These are phyloP conservation scores for Hydropsyche betteni DNA, from an alignment of 2,888 invertebrate genomes.

Conservation along the genomic window DNA sequence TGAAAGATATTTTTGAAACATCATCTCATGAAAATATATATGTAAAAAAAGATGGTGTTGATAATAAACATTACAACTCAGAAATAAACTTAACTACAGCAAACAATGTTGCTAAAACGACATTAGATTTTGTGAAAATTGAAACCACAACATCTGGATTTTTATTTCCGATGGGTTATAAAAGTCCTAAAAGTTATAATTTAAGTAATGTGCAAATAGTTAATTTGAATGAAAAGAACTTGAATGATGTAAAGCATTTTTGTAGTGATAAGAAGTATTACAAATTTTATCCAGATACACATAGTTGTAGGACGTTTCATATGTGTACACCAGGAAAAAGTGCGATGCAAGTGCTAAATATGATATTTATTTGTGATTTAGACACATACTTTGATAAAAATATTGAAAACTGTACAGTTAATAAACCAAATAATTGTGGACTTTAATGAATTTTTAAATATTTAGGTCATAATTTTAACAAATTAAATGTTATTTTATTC, in stretches of 20 bases:
- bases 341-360: constrained; percentile 66
- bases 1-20: constrained; percentile 9
- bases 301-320: constrained; percentile 69
- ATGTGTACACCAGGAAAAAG: constrained; percentile 70
- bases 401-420: constrained; percentile 63
- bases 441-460: constrained; percentile 11
- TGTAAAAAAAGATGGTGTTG: too few relatives aligned
- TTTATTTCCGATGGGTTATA: constrained; percentile 40
- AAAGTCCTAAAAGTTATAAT: constrained; percentile 42
- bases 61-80: too few relatives aligned
- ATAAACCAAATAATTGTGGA: constrained; percentile 55
- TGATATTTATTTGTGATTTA: constrained; percentile 69
- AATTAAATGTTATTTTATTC: too few relatives aligned
- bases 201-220: constrained; percentile 50
- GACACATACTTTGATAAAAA: constrained; percentile 66
- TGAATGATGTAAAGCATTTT: constrained; percentile 60
- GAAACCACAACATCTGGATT: constrained; percentile 50
- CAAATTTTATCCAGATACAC: constrained; percentile 67
- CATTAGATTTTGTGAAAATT: constrained; percentile 47
- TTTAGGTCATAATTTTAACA: too few relatives aligned
- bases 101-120: constrained; percentile 48
- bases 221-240: constrained; percentile 50
- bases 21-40: too few relatives aligned
- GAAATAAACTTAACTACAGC: constrained; percentile 41
- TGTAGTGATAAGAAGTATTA: constrained; percentile 66